Percentiles rank a stretch among this genome's conserved stretches.
Conservation (phyloP, 2,888 invertebrate species). For the Ceratothoa steindachneri region DNA sequence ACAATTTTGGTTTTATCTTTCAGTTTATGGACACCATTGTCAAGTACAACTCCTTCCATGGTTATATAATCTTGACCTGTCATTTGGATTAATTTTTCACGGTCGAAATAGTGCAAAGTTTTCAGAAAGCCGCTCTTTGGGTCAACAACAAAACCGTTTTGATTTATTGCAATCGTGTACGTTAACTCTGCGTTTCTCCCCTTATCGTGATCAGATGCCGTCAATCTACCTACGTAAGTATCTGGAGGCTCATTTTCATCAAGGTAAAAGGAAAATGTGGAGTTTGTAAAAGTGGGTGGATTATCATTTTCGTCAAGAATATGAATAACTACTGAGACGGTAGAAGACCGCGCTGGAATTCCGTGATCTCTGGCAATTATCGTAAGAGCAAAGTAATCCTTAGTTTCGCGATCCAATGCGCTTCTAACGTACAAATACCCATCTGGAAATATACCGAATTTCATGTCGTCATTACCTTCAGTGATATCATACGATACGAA, state of each 20-base stretch:
- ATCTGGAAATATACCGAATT: conserved; percentile 92
- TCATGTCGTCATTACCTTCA: conserved; percentile 77
- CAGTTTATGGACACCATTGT: conserved; percentile 69
- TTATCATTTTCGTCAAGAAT: conserved; percentile 96
- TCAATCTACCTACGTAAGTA: conserved; percentile 85
- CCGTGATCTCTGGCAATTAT: conserved; percentile 80
- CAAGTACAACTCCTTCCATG: conserved; percentile 80
- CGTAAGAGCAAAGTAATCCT: conserved; percentile 84
- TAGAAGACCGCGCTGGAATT: conserved; percentile 66
- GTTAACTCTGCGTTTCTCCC: conserved; percentile 87
- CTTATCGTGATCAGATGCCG: conserved; percentile 82
- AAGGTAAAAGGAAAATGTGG: conserved; percentile 83
- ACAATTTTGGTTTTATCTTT: conserved; percentile 81
- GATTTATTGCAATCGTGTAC: conserved; percentile 69
- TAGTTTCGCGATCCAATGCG: conserved; percentile 78
- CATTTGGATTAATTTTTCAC: conserved; percentile 74
- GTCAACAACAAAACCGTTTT: conserved; percentile 80
- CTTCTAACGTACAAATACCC: conserved; percentile 85
- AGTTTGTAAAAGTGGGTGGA: conserved; percentile 83
- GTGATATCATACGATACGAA: conserved; percentile 74
- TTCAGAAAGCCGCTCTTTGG: conserved; percentile 85
- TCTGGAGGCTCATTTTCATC: conserved; percentile 82
- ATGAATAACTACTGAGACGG: conserved; percentile 85
- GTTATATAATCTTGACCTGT: conserved; percentile 74
- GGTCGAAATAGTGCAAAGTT: conserved; percentile 78